Percentiles rank a stretch among this genome's conserved stretches.
Evolutionary conservation across 1,140 invertebrate species (phyloP).

Genomic region (Hyles vespertilio): DNA sequence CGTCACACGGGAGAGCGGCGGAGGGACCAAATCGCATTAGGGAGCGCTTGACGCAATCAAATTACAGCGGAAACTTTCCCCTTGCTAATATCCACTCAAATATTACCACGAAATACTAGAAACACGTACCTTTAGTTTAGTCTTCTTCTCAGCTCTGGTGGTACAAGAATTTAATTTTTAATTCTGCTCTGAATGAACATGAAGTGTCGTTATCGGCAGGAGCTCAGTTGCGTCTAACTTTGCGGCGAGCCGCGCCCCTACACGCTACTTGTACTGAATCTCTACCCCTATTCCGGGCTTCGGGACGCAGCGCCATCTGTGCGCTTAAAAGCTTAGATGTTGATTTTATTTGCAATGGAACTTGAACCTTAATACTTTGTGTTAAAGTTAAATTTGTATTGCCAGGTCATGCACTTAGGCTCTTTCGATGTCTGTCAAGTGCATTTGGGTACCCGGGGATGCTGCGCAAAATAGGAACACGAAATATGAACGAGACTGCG

Average conservation of each 20-base stretch:
- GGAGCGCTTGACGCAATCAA: conserved; percentile 50
- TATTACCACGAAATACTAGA: not conserved
- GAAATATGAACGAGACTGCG: conserved; percentile 76
- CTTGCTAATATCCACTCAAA: conserved; percentile 4
- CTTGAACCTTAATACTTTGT: conserved; percentile 17
- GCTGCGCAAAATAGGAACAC: conserved; percentile 75
- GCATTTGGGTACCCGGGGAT: conserved; percentile 72
- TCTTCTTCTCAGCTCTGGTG: not conserved
- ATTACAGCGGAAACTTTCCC: conserved; percentile 40
- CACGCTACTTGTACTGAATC: conserved; percentile 74
- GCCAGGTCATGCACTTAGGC: conserved; percentile 19
- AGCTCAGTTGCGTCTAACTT: conserved; percentile 73
- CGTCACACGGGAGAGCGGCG: conserved; percentile 8
- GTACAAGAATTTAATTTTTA: conserved; percentile 34
- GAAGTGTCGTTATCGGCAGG: conserved; percentile 61
- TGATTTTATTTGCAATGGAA: conserved; percentile 8
- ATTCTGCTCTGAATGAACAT: conserved; percentile 44
- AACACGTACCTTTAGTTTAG: conserved; percentile 1
- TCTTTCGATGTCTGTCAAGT: conserved; percentile 54
- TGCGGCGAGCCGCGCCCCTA: conserved; percentile 75
- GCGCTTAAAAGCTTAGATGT: conserved; percentile 34
- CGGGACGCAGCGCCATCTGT: conserved; percentile 46
- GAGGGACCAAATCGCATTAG: conserved; percentile 41
- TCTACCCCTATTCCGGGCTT: conserved; percentile 74
- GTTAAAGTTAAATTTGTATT: conserved; percentile 29